Percentiles rank a stretch among this genome's conserved stretches.
Conservation (phyloP, 2,888 invertebrate species). For the Zhuqinia jingwanae region DNA sequence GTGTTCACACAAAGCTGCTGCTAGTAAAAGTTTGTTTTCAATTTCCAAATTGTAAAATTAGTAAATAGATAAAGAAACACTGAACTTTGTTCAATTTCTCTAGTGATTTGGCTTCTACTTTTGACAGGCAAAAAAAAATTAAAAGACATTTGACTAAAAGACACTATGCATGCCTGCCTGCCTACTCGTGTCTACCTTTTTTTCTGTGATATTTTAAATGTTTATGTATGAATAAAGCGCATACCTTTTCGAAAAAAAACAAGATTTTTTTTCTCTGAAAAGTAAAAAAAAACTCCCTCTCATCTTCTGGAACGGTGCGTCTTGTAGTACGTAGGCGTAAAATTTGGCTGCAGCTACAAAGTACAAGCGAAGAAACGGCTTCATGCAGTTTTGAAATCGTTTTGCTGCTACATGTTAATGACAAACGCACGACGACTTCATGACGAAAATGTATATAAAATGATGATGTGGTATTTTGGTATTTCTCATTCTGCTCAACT, state of each 20-base stretch:
- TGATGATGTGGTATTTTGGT: neutral
- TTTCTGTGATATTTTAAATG: neutral
- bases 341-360: conserved; percentile 35
- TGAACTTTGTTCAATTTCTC: neutral
- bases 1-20: neutral
- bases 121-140: neutral
- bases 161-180: neutral
- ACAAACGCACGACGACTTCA: conserved; percentile 17
- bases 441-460: conserved; percentile 3
- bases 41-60: conserved; percentile 24
- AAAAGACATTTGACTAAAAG: no score
- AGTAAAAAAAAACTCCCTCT: neutral
- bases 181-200: no score
- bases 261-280: conserved; percentile 18
- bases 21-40: conserved; percentile 29
- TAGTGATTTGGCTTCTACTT: neutral
- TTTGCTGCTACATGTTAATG: conserved; percentile 42
- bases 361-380: neutral
- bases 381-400: conserved; percentile 22
- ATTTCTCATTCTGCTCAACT: neutral
- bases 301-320: conserved; percentile 56
- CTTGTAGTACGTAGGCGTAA: conserved; percentile 46
- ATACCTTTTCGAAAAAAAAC: conserved; percentile 44
- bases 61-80: neutral
- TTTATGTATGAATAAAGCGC: conserved; percentile 6